Percentiles rank a stretch among this genome's conserved stretches.
phyloP scores from a whole-genome alignment of 92 coral and sea anemone genomes.

The Anthopleura xanthogrammica region DNA sequence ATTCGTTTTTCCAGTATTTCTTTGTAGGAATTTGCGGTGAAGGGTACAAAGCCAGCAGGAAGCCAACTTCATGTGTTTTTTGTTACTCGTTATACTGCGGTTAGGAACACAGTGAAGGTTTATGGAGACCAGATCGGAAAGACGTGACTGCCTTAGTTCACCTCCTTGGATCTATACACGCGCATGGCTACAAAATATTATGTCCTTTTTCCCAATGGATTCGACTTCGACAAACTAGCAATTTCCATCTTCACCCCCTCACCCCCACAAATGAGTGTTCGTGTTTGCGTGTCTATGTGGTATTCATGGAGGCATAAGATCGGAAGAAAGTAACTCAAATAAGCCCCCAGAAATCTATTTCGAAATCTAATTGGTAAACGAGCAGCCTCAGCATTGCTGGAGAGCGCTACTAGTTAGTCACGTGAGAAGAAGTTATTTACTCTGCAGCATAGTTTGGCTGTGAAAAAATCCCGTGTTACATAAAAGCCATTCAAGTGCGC shows the following conservation, averaged over 20 bases:
- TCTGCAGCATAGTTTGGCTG: neutral
- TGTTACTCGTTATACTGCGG: neutral
- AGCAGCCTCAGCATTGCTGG: neutral
- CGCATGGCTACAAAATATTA: neutral
- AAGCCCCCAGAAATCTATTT: neutral
- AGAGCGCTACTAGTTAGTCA: neutral
- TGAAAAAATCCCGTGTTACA: neutral
- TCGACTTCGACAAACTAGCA: no score
- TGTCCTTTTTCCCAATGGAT: no score
- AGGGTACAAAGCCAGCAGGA: neutral
- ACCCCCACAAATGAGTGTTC: neutral
- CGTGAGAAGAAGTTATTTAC: neutral
- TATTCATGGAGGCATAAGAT: neutral
- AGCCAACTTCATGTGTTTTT: neutral
- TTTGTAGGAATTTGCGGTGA: neutral
- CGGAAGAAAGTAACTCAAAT: neutral
- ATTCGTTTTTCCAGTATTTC: neutral
- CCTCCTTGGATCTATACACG: neutral
- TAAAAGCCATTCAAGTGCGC: neutral
- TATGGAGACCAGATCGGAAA: constrained; percentile 1
- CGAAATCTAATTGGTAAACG: neutral
- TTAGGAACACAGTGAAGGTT: neutral
- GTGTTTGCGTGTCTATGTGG: neutral
- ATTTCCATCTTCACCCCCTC: no score
- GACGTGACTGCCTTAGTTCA: neutral